Conservation (phyloP, 2,888 invertebrate species). For the Nomada fabriciana region DNA sequence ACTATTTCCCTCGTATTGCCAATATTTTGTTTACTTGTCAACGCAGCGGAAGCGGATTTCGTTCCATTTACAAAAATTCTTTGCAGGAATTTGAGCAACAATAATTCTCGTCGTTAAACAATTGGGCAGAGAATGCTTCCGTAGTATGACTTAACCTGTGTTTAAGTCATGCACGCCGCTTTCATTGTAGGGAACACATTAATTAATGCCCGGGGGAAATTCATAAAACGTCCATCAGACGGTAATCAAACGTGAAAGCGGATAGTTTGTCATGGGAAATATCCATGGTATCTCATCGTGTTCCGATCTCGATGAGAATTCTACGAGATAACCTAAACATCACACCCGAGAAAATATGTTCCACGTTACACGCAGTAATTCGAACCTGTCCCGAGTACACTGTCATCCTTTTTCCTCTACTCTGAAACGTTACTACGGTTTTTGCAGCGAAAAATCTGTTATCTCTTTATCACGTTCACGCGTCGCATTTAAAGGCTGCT, state of each 20-base stretch:
- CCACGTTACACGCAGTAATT: slow-evolving; percentile 37
- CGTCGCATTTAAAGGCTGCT: slow-evolving; percentile 41
- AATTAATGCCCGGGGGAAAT: slow-evolving; percentile 9
- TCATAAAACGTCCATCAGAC: slow-evolving; percentile 23
- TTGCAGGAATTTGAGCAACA: slow-evolving; percentile 27
- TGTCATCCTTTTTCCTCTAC: slow-evolving; percentile 49
- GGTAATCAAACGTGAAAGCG: slow-evolving; percentile 19
- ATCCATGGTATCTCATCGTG: slow-evolving; percentile 59
- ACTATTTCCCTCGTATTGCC: not conserved
- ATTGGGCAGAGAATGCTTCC: slow-evolving; percentile 24
- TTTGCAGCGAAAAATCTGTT: slow-evolving; percentile 33
- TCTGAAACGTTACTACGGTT: slow-evolving; percentile 6
- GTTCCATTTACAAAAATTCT: slow-evolving; percentile 10
- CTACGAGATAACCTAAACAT: slow-evolving; percentile 56
- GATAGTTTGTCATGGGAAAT: slow-evolving; percentile 38
- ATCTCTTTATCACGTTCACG: slow-evolving; percentile 46
- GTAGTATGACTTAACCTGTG: slow-evolving; percentile 49
- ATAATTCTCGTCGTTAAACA: slow-evolving; percentile 15
- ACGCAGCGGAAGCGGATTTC: not conserved
- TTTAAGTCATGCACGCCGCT: slow-evolving; percentile 49
- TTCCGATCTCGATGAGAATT: slow-evolving; percentile 38
- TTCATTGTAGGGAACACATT: slow-evolving; percentile 29
- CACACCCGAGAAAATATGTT: slow-evolving; percentile 38
- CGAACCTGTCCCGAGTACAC: slow-evolving; percentile 44
- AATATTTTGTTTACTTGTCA: not conserved